These are phyloP conservation scores for Scolopax mira DNA, from an alignment of 2,113 vertebrate genomes.

Conservation along the genomic window DNA sequence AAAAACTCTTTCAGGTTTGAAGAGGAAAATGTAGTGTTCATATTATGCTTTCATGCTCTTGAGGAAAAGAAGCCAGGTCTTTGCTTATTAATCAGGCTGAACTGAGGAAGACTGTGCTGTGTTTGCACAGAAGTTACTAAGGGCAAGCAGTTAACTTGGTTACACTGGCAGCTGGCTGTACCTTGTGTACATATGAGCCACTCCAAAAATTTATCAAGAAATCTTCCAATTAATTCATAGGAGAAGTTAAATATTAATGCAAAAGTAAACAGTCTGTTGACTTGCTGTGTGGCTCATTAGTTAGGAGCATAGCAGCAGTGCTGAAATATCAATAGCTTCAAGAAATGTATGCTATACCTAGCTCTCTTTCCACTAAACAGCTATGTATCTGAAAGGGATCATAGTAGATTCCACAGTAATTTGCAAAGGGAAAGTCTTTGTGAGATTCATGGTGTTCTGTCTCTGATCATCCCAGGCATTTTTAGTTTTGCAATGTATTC, in stretches of 20 bases:
- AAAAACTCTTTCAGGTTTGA: not conserved
- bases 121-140: conserved; percentile 42
- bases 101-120: not conserved
- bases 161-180: not conserved
- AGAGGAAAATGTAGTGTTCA: not conserved
- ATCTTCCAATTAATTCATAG: conserved; percentile 42
- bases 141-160: conserved; percentile 31
- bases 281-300: conserved; percentile 9
- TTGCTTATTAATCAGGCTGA: conserved; percentile 35
- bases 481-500: not conserved
- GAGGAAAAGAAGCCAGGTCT: not conserved
- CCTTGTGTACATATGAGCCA: conserved; percentile 24
- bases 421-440: not conserved
- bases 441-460: not conserved
- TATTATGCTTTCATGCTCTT: not conserved
- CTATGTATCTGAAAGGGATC: not conserved
- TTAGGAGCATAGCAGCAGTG: not conserved
- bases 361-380: not conserved
- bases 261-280: conserved; percentile 45
- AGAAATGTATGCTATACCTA: not conserved
- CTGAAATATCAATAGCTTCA: not conserved
- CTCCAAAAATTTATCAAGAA: conserved; percentile 53
- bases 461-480: not conserved
- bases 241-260: conserved; percentile 61
- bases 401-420: not conserved